These are phyloP conservation scores for Atractosteus spatula DNA, from an alignment of 2,113 vertebrate species.

Conservation along the genomic window DNA sequence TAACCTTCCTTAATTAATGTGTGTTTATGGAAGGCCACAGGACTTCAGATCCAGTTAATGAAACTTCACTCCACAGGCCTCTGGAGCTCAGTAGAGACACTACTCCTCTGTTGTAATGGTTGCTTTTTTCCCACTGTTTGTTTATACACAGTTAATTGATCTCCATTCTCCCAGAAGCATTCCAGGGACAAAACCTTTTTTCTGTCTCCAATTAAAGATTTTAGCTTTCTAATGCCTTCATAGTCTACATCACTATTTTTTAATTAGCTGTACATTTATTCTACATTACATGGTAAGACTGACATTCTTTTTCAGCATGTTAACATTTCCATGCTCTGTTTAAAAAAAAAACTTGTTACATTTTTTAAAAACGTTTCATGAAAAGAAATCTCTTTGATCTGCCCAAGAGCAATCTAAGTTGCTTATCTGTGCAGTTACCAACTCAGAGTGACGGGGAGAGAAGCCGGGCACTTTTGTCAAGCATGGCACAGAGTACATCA, in stretches of 20 bases:
- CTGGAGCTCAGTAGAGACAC: slow-evolving; percentile 87
- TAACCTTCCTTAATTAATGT: slow-evolving; percentile 98
- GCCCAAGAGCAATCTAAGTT: not conserved
- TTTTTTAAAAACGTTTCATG: not conserved
- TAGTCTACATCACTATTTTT: slow-evolving; percentile 53
- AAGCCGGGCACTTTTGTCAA: not conserved
- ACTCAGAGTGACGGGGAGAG: not conserved
- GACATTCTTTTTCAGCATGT: not conserved
- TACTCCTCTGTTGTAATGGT: slow-evolving; percentile 87
- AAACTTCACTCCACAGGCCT: slow-evolving; percentile 91
- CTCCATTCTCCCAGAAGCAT: slow-evolving; percentile 84
- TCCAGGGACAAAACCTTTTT: slow-evolving; percentile 85
- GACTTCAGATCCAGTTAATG: slow-evolving; percentile 94
- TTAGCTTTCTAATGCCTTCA: slow-evolving; percentile 72
- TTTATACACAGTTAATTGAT: slow-evolving; percentile 98
- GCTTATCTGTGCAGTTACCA: not conserved
- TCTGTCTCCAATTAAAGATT: slow-evolving; percentile 77
- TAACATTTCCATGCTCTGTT: not conserved
- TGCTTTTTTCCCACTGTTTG: slow-evolving; percentile 90
- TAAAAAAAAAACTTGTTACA: not conserved
- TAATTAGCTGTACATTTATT: not conserved
- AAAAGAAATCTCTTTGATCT: not conserved
- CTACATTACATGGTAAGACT: not conserved
- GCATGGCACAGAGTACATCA: not conserved
- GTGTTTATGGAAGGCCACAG: slow-evolving; percentile 95